Conservation (phyloP, 2,888 invertebrate genomes). For the Ommatoiulus sabulosus region DNA sequence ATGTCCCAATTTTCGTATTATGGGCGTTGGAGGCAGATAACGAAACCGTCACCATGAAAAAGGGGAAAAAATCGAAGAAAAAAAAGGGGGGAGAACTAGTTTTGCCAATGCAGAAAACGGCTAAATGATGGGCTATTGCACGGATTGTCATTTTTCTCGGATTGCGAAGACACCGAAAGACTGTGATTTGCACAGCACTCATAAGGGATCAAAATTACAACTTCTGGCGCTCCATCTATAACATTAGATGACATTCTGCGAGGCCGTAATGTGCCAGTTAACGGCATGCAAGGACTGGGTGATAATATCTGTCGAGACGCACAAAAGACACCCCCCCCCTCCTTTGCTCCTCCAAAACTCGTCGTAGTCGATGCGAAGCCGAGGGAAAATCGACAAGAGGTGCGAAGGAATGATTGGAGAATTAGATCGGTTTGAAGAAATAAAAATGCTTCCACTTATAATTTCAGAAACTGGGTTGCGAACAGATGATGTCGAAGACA, state of each 20-base stretch:
- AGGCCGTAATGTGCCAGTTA: conserved; percentile 47
- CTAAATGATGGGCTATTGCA: conserved; percentile 45
- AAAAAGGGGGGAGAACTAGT: background rate
- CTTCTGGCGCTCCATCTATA: conserved; percentile 47
- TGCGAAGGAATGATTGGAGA: conserved; percentile 18
- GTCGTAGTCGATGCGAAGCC: conserved; percentile 9
- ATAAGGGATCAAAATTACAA: conserved; percentile 51
- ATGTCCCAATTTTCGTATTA: conserved; percentile 47
- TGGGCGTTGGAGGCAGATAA: background rate
- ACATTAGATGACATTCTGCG: conserved; percentile 47
- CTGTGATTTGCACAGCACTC: conserved; percentile 53
- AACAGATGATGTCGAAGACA: background rate
- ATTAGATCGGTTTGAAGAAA: conserved; percentile 26
- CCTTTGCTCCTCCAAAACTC: background rate
- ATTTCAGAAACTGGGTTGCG: background rate
- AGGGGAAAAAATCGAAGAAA: background rate
- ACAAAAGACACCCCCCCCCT: background rate
- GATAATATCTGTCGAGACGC: conserved; percentile 45
- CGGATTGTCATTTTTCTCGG: conserved; percentile 50
- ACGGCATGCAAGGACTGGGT: conserved; percentile 47
- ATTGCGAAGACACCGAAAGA: conserved; percentile 47
- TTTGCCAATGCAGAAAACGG: conserved; percentile 48
- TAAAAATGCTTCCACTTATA: background rate
- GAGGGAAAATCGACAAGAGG: conserved; percentile 41
- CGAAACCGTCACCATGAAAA: conserved; percentile 37